Conservation (phyloP, 2,113 vertebrate species). For the Passer domesticus region DNA sequence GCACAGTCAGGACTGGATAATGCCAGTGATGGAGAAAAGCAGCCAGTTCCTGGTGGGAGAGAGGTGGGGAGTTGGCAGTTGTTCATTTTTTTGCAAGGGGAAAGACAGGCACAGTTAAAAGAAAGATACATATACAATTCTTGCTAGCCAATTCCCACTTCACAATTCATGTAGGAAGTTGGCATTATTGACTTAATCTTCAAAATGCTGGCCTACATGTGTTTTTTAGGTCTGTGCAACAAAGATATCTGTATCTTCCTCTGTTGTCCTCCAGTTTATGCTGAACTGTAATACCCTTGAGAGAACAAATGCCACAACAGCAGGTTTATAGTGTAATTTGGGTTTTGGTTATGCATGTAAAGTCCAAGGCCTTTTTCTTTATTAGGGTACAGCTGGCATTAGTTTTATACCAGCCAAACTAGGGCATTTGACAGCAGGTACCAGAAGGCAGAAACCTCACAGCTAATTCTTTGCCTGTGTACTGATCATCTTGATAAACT, state of each 20-base stretch:
- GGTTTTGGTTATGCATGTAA: background rate
- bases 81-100: background rate
- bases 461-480: background rate
- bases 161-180: background rate
- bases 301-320: conserved; percentile 40
- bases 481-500: background rate
- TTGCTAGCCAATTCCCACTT: background rate
- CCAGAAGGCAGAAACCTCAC: conserved; percentile 3
- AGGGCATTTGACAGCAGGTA: conserved; percentile 46
- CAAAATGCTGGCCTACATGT: background rate
- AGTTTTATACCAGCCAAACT: conserved; percentile 5
- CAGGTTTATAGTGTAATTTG: background rate
- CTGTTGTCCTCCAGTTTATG: background rate
- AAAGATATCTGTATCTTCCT: background rate
- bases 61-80: background rate
- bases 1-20: background rate
- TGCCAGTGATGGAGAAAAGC: conserved; percentile 4
- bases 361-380: background rate
- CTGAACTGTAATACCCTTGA: background rate
- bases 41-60: conserved; percentile 7
- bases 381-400: conserved; percentile 39
- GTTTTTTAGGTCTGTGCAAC: background rate
- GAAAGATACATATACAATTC: background rate
- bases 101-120: background rate
- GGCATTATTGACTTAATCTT: background rate